Percentiles rank a stretch among this genome's conserved stretches.
Evolutionary conservation across 2,113 vertebrate genomes (phyloP).

Genomic region (Sciurus niger): DNA sequence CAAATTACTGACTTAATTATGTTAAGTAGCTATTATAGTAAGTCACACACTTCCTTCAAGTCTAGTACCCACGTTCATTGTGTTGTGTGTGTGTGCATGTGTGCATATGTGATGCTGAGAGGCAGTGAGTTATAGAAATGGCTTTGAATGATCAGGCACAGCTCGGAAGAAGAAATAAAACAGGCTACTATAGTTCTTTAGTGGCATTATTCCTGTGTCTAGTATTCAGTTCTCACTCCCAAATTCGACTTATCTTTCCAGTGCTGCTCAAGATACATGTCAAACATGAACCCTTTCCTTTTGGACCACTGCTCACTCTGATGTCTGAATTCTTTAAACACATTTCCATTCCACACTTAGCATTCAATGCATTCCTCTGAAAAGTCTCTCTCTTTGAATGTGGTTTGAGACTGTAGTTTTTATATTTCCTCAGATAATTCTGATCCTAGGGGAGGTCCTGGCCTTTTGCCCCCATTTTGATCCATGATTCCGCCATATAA

Average conservation of each 20-base stretch:
- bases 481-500: constrained; percentile 40
- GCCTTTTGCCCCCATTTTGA: neutral
- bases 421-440: constrained; percentile 52
- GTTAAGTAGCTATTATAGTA: neutral
- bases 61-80: neutral
- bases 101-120: neutral
- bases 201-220: neutral
- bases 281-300: neutral
- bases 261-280: neutral
- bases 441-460: neutral
- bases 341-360: neutral
- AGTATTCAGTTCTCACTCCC: neutral
- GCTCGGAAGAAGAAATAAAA: neutral
- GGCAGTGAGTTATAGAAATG: neutral
- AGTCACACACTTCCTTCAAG: neutral
- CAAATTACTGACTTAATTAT: constrained; percentile 26
- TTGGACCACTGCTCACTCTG: neutral
- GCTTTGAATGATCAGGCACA: neutral
- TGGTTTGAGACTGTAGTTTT: neutral
- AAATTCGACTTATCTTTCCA: neutral
- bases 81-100: neutral
- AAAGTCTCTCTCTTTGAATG: neutral
- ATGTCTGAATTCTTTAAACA: constrained; percentile 23
- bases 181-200: neutral
- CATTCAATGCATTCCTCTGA: neutral